Evolutionary conservation across 2,113 vertebrate genomes (phyloP).

Genomic region (Aphyosemion australe): DNA sequence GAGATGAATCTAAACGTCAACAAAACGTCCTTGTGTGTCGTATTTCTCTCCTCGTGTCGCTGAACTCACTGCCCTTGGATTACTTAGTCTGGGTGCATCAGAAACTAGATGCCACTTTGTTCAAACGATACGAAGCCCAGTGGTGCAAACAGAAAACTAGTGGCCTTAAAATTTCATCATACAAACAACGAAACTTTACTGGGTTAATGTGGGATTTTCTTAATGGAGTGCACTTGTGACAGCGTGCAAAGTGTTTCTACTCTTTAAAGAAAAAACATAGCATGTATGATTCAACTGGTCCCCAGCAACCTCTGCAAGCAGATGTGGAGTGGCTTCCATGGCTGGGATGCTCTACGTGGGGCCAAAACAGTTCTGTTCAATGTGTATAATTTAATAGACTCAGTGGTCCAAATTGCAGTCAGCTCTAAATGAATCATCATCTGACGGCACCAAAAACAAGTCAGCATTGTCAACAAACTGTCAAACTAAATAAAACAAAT

Average conservation of each 20-base stretch:
- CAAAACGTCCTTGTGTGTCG: conserved; percentile 13
- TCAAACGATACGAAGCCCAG: conserved; percentile 11
- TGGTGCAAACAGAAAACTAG: not conserved
- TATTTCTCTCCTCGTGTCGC: conserved; percentile 11
- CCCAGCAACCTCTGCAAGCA: conserved; percentile 31
- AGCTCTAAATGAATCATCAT: conserved; percentile 69
- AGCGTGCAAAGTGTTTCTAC: conserved; percentile 50
- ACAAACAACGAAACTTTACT: conserved; percentile 33
- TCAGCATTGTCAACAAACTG: conserved; percentile 63
- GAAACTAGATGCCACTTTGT: conserved; percentile 35
- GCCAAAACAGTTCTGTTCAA: conserved; percentile 50
- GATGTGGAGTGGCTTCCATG: conserved; percentile 24
- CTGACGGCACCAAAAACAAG: conserved; percentile 65
- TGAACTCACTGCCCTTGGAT: conserved; percentile 6
- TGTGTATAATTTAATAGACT: conserved; percentile 70
- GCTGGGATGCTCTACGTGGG: conserved; percentile 32
- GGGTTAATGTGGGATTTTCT: conserved; percentile 41
- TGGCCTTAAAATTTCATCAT: conserved; percentile 22
- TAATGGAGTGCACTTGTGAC: conserved; percentile 54
- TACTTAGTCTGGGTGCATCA: conserved; percentile 11
- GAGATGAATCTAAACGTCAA: conserved; percentile 2
- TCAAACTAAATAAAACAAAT: conserved; percentile 67
- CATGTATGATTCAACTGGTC: conserved; percentile 64
- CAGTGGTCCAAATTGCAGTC: conserved; percentile 64
- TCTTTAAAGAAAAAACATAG: conserved; percentile 33